These are phyloP conservation scores for Eurytoma californica DNA, from an alignment of 2,888 invertebrate genomes.

Conservation along the genomic window DNA sequence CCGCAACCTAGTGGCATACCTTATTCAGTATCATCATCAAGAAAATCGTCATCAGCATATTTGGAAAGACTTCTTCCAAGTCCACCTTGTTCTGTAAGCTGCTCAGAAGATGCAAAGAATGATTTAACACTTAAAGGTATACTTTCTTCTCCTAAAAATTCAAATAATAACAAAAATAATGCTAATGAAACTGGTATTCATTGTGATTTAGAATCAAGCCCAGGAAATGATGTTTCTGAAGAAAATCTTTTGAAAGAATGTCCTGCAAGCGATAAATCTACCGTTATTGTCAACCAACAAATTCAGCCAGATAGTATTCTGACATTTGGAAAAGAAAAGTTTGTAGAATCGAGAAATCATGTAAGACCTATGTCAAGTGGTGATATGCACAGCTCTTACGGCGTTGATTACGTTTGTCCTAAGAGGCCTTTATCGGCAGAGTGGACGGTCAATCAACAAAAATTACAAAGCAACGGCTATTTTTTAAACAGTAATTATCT, in stretches of 20 bases:
- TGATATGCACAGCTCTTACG: constrained; percentile 60
- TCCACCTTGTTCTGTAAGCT: constrained; percentile 81
- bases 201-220: constrained; percentile 22
- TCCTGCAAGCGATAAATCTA: not conserved
- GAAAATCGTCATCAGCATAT: constrained; percentile 70
- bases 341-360: constrained; percentile 22
- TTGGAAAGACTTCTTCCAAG: constrained; percentile 82
- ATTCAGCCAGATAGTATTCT: too few species aligned
- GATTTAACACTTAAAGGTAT: constrained; percentile 69
- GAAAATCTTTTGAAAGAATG: constrained; percentile 22
- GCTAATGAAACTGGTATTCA: constrained; percentile 50
- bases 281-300: constrained; percentile 12
- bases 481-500: constrained; percentile 5
- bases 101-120: constrained; percentile 83
- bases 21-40: constrained; percentile 62
- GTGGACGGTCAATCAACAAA: constrained; percentile 55
- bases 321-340: not conserved
- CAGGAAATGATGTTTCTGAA: constrained; percentile 22
- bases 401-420: constrained; percentile 56
- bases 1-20: constrained; percentile 85
- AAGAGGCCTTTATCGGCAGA: constrained; percentile 63
- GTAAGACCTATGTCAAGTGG: constrained; percentile 55
- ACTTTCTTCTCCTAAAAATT: constrained; percentile 57
- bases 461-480: constrained; percentile 4
- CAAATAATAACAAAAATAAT: constrained; percentile 57